Conservation (phyloP, 2,888 invertebrate species). For the Torymus aiolomorphi region DNA sequence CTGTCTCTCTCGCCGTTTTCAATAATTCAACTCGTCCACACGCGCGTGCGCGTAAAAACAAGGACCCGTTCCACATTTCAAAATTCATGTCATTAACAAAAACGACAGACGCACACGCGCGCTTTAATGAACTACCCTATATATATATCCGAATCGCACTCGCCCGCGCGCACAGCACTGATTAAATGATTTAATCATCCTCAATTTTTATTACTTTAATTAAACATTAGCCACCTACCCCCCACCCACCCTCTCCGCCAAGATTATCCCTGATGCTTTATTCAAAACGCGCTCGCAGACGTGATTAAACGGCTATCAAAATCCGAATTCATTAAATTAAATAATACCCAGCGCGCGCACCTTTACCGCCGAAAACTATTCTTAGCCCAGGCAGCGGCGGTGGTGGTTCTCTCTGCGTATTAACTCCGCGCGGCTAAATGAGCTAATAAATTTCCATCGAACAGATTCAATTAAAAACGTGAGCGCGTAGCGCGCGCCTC, state of each 20-base stretch:
- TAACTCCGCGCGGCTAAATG: neutral
- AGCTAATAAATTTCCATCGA: conserved; percentile 27
- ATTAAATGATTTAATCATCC: conserved; percentile 22
- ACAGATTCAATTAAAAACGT: conserved; percentile 22
- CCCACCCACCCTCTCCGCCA: neutral
- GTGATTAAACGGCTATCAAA: conserved; percentile 23
- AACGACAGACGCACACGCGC: no score
- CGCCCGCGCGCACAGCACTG: neutral
- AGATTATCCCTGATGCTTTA: conserved; percentile 17
- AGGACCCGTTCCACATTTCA: no score
- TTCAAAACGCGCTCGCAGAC: neutral
- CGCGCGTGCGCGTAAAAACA: no score
- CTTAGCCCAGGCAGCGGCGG: neutral
- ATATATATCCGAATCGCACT: no score
- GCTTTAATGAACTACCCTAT: neutral
- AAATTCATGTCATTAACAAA: no score
- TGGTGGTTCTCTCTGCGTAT: no score
- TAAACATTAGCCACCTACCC: conserved; percentile 9
- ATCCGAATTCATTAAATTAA: conserved; percentile 11
- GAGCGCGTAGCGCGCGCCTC: no score
- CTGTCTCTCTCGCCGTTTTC: no score
- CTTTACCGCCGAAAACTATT: neutral
- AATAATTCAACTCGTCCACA: no score
- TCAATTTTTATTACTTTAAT: conserved; percentile 21
- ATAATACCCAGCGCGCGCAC: neutral